Evolutionary conservation across 1,140 invertebrate genomes (phyloP), one percentile per base, ranked within the genome.

Genomic region (Sitodiplosis mosellana): DNA sequence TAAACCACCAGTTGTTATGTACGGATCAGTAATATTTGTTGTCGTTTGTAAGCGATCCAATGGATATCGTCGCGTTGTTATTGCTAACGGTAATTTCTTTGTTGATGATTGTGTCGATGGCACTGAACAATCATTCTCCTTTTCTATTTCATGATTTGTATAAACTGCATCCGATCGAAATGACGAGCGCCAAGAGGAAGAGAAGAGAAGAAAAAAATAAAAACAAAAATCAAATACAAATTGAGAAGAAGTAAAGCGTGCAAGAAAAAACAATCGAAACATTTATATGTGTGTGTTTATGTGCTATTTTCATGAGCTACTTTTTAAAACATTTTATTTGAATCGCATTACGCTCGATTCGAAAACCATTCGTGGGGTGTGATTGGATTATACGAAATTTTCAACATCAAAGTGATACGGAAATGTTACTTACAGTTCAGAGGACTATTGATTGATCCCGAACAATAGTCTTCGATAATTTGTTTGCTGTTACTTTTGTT

Each of bases 351-450:
- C n/a, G n/a, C n/a, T n/a, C n/a, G n/a, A n/a, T n/a, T n/a, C n/a
- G n/a, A n/a, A n/a, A n/a, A n/a, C n/a, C n/a, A n/a, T n/a, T n/a
- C n/a, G n/a, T n/a, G n/a, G n/a, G n/a, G n/a, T n/a, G n/a, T n/a
- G n/a, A n/a, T n/a, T n/a, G n/a, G n/a, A n/a, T n/a, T n/a, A n/a
- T n/a, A n/a, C n/a, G n/a, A n/a, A n/a, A n/a, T n/a, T n/a, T n/a
- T n/a, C n/a, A n/a, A n/a, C n/a, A n/a, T n/a, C n/a, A n/a, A n/a
- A n/a, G n/a, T n/a, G n/a, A n/a, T n/a, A n/a, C n/a, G 2, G 21
- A 27, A n/a, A 18, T 42, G 22, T 40, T 45, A 66, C 68, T 65
- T 59, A 72, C 70, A 69, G 56, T 60, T 70, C 38, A 71, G 51
- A 47, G 68, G 67, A 56, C 64, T 70, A 49, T 68, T 69, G 49